These are phyloP conservation scores for Plestiodon gilberti DNA, from an alignment of 2,113 vertebrate species.

Conservation along the genomic window DNA sequence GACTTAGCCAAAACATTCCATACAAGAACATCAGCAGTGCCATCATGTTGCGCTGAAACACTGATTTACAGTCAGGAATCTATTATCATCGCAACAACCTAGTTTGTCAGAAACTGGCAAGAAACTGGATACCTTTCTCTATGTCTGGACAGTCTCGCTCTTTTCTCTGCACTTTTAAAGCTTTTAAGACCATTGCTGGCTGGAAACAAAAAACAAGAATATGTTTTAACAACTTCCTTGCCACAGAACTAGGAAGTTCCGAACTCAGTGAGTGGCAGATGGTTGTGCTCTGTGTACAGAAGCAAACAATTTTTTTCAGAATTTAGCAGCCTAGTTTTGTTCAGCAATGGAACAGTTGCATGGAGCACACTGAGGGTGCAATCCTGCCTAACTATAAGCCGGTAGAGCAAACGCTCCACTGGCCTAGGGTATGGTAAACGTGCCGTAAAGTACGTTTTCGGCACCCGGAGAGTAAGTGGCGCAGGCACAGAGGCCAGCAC, in stretches of 20 bases:
- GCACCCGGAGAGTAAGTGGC: too few species aligned
- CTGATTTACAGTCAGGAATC: background rate
- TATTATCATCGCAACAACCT: conserved; percentile 32
- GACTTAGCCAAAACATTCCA: background rate
- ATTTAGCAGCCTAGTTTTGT: background rate
- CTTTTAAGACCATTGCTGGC: conserved; percentile 26
- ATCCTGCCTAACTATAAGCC: too few species aligned
- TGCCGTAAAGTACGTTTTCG: too few species aligned
- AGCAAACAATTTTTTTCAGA: conserved; percentile 4
- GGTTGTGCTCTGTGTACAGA: conserved; percentile 15
- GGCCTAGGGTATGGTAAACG: too few species aligned
- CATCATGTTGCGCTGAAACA: background rate
- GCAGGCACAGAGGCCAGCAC: too few species aligned
- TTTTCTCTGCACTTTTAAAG: conserved; percentile 17
- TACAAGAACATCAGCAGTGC: background rate
- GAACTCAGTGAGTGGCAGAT: conserved; percentile 12
- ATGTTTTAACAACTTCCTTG: conserved; percentile 32
- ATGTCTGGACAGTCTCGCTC: background rate
- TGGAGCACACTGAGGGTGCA: background rate
- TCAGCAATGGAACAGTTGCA: background rate
- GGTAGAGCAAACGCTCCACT: too few species aligned
- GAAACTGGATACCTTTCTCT: conserved; percentile 1
- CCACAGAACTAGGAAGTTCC: background rate
- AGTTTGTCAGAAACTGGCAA: conserved; percentile 27
- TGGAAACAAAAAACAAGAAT: background rate